These are phyloP conservation scores for Argyresthia goedartella DNA, from an alignment of 2,888 invertebrate species.

Conservation along the genomic window DNA sequence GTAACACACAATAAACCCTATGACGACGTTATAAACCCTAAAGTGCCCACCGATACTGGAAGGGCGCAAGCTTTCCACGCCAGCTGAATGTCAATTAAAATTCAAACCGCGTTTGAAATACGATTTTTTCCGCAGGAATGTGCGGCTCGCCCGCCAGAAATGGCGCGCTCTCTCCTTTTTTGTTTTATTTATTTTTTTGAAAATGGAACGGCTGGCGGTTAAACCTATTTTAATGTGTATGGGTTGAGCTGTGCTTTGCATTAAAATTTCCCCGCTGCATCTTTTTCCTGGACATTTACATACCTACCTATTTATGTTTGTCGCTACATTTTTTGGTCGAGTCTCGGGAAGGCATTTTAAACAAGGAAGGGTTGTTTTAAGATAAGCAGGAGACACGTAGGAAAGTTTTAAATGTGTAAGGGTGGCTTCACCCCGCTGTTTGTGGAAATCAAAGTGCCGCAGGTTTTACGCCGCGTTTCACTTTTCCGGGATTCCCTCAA, in stretches of 20 bases:
- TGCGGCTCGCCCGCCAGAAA: conserved; percentile 62
- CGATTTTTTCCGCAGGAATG: conserved; percentile 70
- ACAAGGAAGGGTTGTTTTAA: not conserved
- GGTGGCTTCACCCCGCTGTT: conserved; percentile 19
- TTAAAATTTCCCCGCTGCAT: conserved; percentile 44
- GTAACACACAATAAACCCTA: conserved; percentile 24
- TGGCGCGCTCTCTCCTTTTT: conserved; percentile 64
- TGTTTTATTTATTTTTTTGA: conserved; percentile 62
- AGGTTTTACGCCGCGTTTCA: conserved; percentile 60
- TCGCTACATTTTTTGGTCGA: not conserved
- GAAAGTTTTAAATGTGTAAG: conserved; percentile 5
- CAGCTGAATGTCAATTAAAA: conserved; percentile 69
- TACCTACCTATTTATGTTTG: not conserved
- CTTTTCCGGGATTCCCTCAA: conserved; percentile 46
- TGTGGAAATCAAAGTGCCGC: conserved; percentile 40
- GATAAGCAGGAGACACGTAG: conserved; percentile 6
- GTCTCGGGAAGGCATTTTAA: too few species aligned
- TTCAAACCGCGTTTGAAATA: conserved; percentile 71
- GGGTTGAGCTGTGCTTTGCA: conserved; percentile 65
- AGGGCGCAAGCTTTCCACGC: conserved; percentile 29
- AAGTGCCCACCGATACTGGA: conserved; percentile 43
- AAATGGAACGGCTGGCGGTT: conserved; percentile 66
- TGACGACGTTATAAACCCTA: conserved; percentile 44
- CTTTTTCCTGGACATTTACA: conserved; percentile 17
- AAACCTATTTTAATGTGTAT: conserved; percentile 69